Evolutionary conservation across 2,113 vertebrate genomes (phyloP).

Genomic region (Herpetotheres cachinnans): DNA sequence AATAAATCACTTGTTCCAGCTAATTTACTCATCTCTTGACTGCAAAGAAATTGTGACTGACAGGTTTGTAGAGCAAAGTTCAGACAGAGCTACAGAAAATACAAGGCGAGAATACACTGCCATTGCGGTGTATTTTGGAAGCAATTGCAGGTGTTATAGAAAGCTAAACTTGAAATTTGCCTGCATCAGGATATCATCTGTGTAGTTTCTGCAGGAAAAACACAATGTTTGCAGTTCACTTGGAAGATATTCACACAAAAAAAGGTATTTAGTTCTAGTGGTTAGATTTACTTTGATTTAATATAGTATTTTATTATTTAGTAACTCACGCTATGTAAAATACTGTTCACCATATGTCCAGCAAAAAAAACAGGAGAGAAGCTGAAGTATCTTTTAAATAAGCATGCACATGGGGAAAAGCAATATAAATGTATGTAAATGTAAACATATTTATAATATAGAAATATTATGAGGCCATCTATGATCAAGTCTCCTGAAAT

Average conservation of each 20-base stretch:
- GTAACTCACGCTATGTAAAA: background rate
- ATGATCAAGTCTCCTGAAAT: background rate
- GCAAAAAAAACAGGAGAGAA: background rate
- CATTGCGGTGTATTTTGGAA: background rate
- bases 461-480: background rate
- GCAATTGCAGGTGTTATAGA: background rate
- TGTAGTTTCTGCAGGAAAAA: background rate
- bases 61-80: background rate
- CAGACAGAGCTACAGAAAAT: background rate
- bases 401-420: background rate
- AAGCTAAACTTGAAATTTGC: background rate
- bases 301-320: background rate
- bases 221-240: background rate
- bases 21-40: background rate
- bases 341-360: background rate
- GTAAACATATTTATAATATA: background rate
- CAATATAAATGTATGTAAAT: background rate
- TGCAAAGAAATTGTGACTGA: background rate
- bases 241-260: background rate
- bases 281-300: constrained; percentile 1
- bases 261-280: background rate
- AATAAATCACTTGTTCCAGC: background rate
- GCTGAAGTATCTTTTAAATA: background rate
- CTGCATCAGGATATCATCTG: background rate
- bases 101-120: background rate